A percentile compares a stretch with the other conserved stretches of the same genome.
phyloP scores from a whole-genome alignment of 2,888 invertebrate genomes.

The Drosophila hamatofila region DNA sequence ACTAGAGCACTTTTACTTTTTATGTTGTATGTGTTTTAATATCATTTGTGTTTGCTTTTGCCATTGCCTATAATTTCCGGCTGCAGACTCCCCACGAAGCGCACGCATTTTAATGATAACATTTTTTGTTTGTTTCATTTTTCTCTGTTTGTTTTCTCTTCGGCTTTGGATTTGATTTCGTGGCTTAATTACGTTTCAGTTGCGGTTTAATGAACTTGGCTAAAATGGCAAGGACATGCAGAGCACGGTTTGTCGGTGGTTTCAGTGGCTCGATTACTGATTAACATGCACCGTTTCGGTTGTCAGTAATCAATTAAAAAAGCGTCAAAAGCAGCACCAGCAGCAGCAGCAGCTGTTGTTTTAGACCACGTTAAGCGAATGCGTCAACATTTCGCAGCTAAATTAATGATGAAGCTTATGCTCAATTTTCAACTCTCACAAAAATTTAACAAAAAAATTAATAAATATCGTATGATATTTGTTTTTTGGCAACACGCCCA shows the following conservation, averaged over 20 bases:
- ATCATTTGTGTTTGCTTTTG: not conserved
- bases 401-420: conserved; percentile 55
- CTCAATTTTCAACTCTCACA: conserved; percentile 8
- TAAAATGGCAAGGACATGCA: conserved; percentile 61
- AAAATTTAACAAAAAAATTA: conserved; percentile 13
- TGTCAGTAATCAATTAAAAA: conserved; percentile 66
- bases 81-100: conserved; percentile 41
- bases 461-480: conserved; percentile 44
- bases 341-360: conserved; percentile 23
- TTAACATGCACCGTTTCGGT: conserved; percentile 56
- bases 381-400: conserved; percentile 37
- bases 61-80: conserved; percentile 43
- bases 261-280: conserved; percentile 40
- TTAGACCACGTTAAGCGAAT: conserved; percentile 54
- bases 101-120: conserved; percentile 57
- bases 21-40: not conserved
- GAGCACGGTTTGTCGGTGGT: conserved; percentile 37
- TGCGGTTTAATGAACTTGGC: conserved; percentile 54
- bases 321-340: conserved; percentile 9
- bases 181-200: conserved; percentile 43
- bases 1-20: no score
- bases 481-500: conserved; percentile 30
- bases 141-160: conserved; percentile 2
- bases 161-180: conserved; percentile 27
- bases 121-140: conserved; percentile 12